Percentiles rank a stretch among this genome's conserved stretches.
Conservation (phyloP, 1,140 invertebrate genomes). For the Heliothis subflexa region DNA sequence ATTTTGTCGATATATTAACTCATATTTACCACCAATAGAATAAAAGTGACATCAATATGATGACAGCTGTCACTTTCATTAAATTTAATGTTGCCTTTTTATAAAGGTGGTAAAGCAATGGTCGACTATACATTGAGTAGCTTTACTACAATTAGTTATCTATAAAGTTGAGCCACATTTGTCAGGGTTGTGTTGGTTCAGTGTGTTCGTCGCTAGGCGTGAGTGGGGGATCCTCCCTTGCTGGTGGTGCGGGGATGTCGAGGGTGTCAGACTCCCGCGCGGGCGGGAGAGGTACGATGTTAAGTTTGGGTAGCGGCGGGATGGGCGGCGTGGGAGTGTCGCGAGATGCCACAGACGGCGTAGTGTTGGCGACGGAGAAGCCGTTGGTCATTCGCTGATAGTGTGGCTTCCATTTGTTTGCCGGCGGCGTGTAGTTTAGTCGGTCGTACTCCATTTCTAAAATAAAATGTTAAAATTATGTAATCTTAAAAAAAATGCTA, state of each 20-base stretch:
- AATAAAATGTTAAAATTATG: neutral
- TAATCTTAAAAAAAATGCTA: no score
- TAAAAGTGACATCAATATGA: no score
- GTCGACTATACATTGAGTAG: neutral
- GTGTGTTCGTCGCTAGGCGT: conserved; percentile 35
- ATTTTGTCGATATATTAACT: conserved; percentile 1
- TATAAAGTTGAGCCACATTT: conserved; percentile 3
- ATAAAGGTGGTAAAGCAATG: no score
- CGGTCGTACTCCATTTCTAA: conserved; percentile 94
- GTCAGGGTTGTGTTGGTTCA: conserved; percentile 27
- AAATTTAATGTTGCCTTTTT: no score
- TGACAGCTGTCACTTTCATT: no score
- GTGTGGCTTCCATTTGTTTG: conserved; percentile 92
- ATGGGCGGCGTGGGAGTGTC: conserved; percentile 62
- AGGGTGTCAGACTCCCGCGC: conserved; percentile 24
- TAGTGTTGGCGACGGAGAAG: conserved; percentile 59
- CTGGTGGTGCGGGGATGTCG: conserved; percentile 15
- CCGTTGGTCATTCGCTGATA: conserved; percentile 93
- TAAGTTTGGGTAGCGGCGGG: conserved; percentile 71
- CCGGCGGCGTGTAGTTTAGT: conserved; percentile 93
- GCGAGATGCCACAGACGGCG: conserved; percentile 25
- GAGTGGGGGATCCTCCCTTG: conserved; percentile 20
- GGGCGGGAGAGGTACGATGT: conserved; percentile 52
- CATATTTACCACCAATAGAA: no score
- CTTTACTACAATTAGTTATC: conserved; percentile 16